Conservation (phyloP, 2,888 invertebrate species). For the Thymelicus lineola region DNA sequence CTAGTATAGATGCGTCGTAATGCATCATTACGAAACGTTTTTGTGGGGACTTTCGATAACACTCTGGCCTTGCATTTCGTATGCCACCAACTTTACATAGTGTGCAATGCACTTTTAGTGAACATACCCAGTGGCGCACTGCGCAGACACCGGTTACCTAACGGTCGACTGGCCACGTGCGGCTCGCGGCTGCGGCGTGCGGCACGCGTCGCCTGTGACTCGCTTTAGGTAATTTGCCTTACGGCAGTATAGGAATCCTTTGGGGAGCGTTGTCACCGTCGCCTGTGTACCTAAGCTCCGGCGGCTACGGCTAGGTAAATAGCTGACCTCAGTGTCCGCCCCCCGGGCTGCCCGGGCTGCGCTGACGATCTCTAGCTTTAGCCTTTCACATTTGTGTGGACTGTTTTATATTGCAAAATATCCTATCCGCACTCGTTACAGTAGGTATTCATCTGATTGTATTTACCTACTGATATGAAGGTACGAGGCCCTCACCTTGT, state of each 20-base stretch:
- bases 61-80: slow-evolving; percentile 34
- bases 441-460: neutral
- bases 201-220: slow-evolving; percentile 15
- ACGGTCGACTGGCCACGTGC: slow-evolving; percentile 36
- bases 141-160: slow-evolving; percentile 36
- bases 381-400: neutral
- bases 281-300: neutral
- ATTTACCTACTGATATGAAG: neutral
- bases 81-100: neutral
- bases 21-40: slow-evolving; percentile 23
- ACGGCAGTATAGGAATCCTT: slow-evolving; percentile 26
- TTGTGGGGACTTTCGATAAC: slow-evolving; percentile 28
- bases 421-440: neutral
- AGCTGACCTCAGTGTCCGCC: slow-evolving; percentile 2
- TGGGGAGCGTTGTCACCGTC: slow-evolving; percentile 27
- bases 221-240: slow-evolving; percentile 30
- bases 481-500: too few relatives aligned
- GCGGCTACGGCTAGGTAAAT: neutral
- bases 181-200: slow-evolving; percentile 28
- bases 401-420: neutral
- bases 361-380: neutral
- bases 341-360: neutral
- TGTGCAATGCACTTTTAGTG: slow-evolving; percentile 31
- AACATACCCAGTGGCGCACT: slow-evolving; percentile 32
- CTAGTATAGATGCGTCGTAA: slow-evolving; percentile 15